These are phyloP conservation scores for Mico argentatus DNA, from an alignment of 2,797 vertebrate species.

Conservation along the genomic window DNA sequence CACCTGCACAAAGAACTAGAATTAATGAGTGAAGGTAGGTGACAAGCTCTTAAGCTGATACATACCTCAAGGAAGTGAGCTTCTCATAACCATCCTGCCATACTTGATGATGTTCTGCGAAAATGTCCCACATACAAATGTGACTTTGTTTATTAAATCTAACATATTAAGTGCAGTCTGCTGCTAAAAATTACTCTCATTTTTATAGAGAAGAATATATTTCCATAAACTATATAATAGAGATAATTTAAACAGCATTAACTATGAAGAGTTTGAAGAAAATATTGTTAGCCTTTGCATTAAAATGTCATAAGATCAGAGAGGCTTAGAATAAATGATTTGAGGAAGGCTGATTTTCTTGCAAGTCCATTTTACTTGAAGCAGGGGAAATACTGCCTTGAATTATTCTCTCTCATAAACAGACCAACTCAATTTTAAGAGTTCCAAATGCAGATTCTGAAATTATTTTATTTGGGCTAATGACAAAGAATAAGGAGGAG, in stretches of 20 bases:
- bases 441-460: constrained; percentile 1
- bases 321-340: not conserved
- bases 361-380: constrained; percentile 12
- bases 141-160: constrained; percentile 81
- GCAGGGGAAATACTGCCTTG: not conserved
- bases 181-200: constrained; percentile 72
- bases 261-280: constrained; percentile 64
- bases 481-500: not conserved
- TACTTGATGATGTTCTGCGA: constrained; percentile 76
- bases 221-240: constrained; percentile 77
- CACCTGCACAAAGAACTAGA: constrained; percentile 76
- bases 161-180: constrained; percentile 72
- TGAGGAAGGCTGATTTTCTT: constrained; percentile 45
- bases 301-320: constrained; percentile 73
- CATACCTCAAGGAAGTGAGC: constrained; percentile 70
- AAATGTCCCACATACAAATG: constrained; percentile 77
- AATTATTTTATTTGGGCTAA: not conserved
- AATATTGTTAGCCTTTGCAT: constrained; percentile 57
- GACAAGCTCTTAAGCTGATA: constrained; percentile 83
- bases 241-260: constrained; percentile 78
- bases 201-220: constrained; percentile 69
- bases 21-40: constrained; percentile 81
- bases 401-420: constrained; percentile 34
- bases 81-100: constrained; percentile 82
- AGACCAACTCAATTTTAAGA: constrained; percentile 42